Percentiles rank a stretch among this genome's conserved stretches.
Conservation (phyloP, 2,113 vertebrate genomes). For the Edolisoma coerulescens region DNA sequence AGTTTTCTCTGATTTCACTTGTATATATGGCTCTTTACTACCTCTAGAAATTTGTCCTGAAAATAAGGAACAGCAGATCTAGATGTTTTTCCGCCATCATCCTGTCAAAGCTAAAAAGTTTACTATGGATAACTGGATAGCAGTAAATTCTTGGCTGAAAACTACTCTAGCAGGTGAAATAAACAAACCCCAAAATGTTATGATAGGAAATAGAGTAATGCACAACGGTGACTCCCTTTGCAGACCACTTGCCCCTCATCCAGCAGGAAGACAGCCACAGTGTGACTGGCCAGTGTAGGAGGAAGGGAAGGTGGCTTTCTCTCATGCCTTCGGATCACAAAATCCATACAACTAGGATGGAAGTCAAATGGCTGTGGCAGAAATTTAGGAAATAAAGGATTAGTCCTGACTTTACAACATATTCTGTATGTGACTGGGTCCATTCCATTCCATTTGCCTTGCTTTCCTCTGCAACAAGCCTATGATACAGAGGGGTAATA, state of each 20-base stretch:
- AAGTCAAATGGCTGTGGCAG: not conserved
- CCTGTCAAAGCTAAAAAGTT: not conserved
- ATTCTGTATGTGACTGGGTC: not conserved
- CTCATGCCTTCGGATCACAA: not conserved
- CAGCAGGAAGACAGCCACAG: not conserved
- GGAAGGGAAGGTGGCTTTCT: not conserved
- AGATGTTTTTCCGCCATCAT: not conserved
- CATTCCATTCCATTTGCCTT: not conserved
- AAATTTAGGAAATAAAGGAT: not conserved
- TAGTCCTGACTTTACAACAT: not conserved
- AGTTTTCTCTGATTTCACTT: not conserved
- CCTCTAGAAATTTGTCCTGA: not conserved
- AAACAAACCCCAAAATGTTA: not conserved
- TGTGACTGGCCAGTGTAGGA: not conserved
- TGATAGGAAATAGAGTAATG: not conserved
- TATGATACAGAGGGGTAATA: not conserved
- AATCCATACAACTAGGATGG: not conserved
- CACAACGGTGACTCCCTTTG: not conserved
- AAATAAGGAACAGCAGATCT: not conserved
- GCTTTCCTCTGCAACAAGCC: not conserved
- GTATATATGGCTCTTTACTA: not conserved
- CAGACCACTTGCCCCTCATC: not conserved
- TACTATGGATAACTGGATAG: not conserved
- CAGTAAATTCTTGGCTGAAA: not conserved
- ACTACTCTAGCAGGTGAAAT: not conserved